Evolutionary conservation across 2,888 invertebrate species (phyloP), one percentile per base, ranked within the genome.

Genomic region (Itoplectis maculator): DNA sequence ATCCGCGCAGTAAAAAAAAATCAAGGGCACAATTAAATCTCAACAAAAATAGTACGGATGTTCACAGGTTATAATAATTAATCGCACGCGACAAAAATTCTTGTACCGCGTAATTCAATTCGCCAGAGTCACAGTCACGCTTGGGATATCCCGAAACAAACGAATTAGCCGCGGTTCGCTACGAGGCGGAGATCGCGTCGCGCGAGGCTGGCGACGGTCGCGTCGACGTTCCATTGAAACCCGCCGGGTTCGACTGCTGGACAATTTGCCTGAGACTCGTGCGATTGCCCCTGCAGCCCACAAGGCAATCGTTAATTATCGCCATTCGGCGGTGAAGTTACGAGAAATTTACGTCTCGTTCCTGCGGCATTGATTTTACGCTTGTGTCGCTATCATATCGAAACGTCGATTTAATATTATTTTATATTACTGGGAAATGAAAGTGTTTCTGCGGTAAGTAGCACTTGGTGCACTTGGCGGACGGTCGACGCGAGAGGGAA

Each of bases 371-470:
- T 82, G 82, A 76, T 76, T 82, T 63, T 54, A 69, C 63, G 59
- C 40, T 49, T 45, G 20, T 20, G 54, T 75, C 29, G 35, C 45
- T 51, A 54, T 73, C 66, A 75, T 75, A 79, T 82, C 72, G 56
- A 75, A 75, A 75, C 66, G 66, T 68, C 76, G 75, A 79, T 82
- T 76, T 61, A 63, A 79, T 76, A 82, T 82, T 79, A 76, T 76
- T 76, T 76, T 68, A 79, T 69, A 82, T 82, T 54, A 61, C 65
- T 70, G 40, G 35, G 51, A 37, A 79, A 76, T 73, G 51, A 73
- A 76, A 76, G 68, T 76, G 54, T 82, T 76, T 59, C 45, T 63
- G 68, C 73, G 70, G 45, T 72, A 79, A 75, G 82, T 76, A 76
- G 72, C 51, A 68, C 72, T 82, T 79, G 68, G 51, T 35, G 59